These are phyloP conservation scores for Erethizon dorsatum DNA, from an alignment of 2,797 vertebrate species.

Conservation along the genomic window DNA sequence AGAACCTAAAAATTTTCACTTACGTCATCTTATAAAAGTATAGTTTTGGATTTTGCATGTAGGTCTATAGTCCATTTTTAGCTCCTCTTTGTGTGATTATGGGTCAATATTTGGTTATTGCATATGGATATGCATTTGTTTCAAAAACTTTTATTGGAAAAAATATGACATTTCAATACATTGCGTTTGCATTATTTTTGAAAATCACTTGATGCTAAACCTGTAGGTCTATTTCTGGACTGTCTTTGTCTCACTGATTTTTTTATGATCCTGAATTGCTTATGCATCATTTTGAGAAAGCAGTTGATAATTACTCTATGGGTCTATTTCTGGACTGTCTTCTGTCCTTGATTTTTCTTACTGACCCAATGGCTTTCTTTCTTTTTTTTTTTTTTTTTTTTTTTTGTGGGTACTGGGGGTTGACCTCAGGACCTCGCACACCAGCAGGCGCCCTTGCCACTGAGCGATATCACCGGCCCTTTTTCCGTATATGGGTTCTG, in stretches of 20 bases:
- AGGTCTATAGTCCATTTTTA: background rate
- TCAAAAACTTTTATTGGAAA: background rate
- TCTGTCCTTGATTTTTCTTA: background rate
- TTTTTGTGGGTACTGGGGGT: too few species aligned
- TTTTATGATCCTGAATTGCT: background rate
- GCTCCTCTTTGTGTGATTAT: background rate
- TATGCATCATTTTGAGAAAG: constrained; percentile 32
- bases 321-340: background rate
- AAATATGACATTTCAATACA: background rate
- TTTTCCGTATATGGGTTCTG: too few species aligned
- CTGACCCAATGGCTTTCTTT: background rate
- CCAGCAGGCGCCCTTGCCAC: too few species aligned
- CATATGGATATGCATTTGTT: background rate
- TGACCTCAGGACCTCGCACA: too few species aligned
- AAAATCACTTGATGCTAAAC: background rate
- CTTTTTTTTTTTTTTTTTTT: background rate
- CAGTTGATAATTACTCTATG: background rate
- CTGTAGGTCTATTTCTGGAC: background rate
- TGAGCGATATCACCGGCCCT: too few species aligned
- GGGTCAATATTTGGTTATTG: background rate
- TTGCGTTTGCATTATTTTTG: background rate
- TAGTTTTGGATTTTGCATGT: background rate
- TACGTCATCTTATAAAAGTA: background rate
- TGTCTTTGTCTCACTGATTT: background rate
- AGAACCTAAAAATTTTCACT: background rate